Conservation (phyloP, 2,113 vertebrate genomes). For the Scartelaos histophorus region DNA sequence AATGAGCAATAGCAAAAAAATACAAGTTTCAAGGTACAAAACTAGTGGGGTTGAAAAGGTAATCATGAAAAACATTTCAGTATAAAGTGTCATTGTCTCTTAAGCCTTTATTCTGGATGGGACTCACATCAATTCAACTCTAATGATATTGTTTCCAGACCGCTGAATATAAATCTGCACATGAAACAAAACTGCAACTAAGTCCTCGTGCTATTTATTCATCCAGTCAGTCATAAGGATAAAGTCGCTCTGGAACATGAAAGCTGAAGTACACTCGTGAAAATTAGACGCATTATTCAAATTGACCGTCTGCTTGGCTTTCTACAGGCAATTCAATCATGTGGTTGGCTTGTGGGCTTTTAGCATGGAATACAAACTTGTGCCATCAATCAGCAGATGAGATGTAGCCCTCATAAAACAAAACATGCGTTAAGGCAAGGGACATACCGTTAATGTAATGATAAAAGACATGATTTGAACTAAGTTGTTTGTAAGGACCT, state of each 20-base stretch:
- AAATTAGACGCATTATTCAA: constrained; percentile 61
- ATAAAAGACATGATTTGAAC: neutral
- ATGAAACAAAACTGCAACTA: constrained; percentile 26
- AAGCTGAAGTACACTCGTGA: constrained; percentile 58
- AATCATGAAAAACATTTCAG: neutral
- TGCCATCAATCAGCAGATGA: neutral
- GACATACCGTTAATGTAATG: neutral
- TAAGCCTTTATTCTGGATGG: neutral
- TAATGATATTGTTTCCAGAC: neutral
- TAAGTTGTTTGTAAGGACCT: neutral
- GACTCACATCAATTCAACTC: neutral
- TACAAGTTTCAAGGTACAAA: neutral
- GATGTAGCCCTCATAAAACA: neutral
- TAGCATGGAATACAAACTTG: constrained; percentile 18
- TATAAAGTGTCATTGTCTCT: neutral
- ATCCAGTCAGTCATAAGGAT: constrained; percentile 35
- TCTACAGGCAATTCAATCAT: constrained; percentile 45
- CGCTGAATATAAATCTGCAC: constrained; percentile 16
- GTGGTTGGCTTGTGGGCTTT: constrained; percentile 21
- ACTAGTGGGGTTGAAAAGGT: neutral
- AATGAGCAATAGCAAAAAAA: too few relatives aligned
- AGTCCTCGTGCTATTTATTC: constrained; percentile 32
- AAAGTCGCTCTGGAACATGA: constrained; percentile 27
- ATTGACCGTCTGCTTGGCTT: constrained; percentile 34
- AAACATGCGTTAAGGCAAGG: neutral